Conservation (phyloP, 2,888 invertebrate species). For the Drosophila pseudotalamancana region DNA sequence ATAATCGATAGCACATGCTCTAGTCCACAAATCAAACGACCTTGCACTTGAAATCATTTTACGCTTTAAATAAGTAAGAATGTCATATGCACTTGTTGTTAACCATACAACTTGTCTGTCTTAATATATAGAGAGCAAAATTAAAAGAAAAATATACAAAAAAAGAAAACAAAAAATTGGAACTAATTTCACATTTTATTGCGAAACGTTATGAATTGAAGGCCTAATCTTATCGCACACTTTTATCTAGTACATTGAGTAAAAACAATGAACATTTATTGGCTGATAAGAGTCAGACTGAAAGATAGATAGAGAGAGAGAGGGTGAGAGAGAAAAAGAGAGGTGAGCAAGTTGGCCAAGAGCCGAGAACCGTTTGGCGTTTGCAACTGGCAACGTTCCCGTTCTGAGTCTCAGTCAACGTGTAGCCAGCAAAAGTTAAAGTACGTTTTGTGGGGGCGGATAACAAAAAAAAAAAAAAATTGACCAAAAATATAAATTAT, state of each 20-base stretch:
- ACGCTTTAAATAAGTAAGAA: background rate
- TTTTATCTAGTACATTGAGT: slow-evolving; percentile 43
- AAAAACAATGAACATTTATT: slow-evolving; percentile 41
- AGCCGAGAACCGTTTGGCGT: slow-evolving; percentile 42
- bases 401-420: slow-evolving; percentile 63
- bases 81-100: slow-evolving; percentile 1
- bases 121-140: background rate
- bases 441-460: slow-evolving; percentile 56
- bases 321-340: background rate
- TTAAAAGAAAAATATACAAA: background rate
- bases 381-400: slow-evolving; percentile 55
- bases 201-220: slow-evolving; percentile 41
- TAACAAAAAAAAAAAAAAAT: too few relatives aligned
- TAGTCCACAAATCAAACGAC: slow-evolving; percentile 17
- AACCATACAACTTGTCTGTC: too few relatives aligned
- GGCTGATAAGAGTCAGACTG: slow-evolving; percentile 41
- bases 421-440: slow-evolving; percentile 66
- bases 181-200: slow-evolving; percentile 37
- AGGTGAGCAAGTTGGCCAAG: slow-evolving; percentile 45
- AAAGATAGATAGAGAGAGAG: background rate
- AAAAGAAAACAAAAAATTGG: background rate
- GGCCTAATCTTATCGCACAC: slow-evolving; percentile 40
- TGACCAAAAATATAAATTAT: slow-evolving; percentile 16
- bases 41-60: slow-evolving; percentile 58
- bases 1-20: slow-evolving; percentile 37